phyloP scores from a whole-genome alignment of 2,888 invertebrate genomes.

The Campoplex nolae region DNA sequence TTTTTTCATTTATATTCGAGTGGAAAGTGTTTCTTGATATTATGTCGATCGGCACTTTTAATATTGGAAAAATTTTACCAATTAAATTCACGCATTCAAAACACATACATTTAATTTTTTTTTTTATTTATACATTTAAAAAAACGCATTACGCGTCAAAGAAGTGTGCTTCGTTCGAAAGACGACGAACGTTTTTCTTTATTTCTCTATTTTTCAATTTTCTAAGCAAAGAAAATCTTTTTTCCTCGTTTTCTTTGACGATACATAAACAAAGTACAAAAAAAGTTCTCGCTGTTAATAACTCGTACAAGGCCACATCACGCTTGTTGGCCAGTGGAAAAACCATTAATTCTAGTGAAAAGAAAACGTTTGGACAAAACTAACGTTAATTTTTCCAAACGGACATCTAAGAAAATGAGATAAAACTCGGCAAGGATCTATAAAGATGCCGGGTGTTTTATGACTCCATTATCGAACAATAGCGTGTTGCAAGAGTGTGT shows the following conservation, averaged over 20 bases:
- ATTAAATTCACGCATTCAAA: no score
- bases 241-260: not conserved
- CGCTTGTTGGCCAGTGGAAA: not conserved
- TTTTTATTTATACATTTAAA: no score
- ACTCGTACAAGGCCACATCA: not conserved
- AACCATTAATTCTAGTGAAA: not conserved
- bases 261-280: not conserved
- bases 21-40: no score
- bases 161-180: no score
- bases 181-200: not conserved
- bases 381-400: not conserved
- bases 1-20: no score
- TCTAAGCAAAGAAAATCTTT: not conserved
- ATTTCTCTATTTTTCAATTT: not conserved
- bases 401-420: not conserved
- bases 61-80: no score
- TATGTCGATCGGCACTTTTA: no score
- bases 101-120: no score
- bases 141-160: no score
- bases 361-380: not conserved
- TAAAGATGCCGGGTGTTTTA: not conserved
- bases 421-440: constrained; percentile 1
- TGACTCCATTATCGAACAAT: not conserved
- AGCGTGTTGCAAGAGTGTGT: not conserved
- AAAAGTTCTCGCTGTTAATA: not conserved